Base-by-base conservation (phyloP, 2,113 vertebrate genomes). In the Barbus barbus region DNA sequence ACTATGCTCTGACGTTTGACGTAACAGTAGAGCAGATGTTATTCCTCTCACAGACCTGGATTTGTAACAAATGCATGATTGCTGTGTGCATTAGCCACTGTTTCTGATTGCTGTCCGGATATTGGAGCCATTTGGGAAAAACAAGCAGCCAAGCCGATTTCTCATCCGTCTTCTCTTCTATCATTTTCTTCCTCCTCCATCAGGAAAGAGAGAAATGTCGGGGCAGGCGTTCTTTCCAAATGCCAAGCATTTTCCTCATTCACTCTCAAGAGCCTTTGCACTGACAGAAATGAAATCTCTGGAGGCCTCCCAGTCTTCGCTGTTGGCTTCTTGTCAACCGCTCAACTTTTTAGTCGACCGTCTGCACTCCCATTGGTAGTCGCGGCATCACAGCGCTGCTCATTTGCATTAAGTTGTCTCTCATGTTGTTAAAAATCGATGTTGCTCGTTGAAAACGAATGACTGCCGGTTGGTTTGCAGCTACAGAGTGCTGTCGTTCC, bases 81-180 rank as follows among this genome's bases (percentile, higher is more conserved):
- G 44, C 44, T 24, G 8, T 65, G 38, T 46, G 13, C 38, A 73
- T 73, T 46, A 16, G 38, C n/a, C n/a, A 3, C n/a, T 1, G n/a
- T 73, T 46, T n/a, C n/a, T 46, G 71, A 73, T 73, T 26, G 24
- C 46, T 46, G 13, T 56, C 22, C 14, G 16, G 26, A 75, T 51
- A 53, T 75, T 51, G 44, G 46, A 75, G 73, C 3, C 46, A 51
- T 44, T 51, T 51, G 73, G 26, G 46, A 4, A 75, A 75, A 75
- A 67, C 79, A 69, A 77, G 46, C 31, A 72, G 36, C 41, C 46
- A 7, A 85, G 88, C 83, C 48, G 6, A 91, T 89, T 83, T 86
- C 85, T 86, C 84, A 88, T 86, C 78, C 86, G 69, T 85, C n/a
- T 58, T 65, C 63, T 28, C 38, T 48, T 9, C 1, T 63, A 51